phyloP scores from a whole-genome alignment of 2,797 vertebrate species.

The Pelochelys cantorii region DNA sequence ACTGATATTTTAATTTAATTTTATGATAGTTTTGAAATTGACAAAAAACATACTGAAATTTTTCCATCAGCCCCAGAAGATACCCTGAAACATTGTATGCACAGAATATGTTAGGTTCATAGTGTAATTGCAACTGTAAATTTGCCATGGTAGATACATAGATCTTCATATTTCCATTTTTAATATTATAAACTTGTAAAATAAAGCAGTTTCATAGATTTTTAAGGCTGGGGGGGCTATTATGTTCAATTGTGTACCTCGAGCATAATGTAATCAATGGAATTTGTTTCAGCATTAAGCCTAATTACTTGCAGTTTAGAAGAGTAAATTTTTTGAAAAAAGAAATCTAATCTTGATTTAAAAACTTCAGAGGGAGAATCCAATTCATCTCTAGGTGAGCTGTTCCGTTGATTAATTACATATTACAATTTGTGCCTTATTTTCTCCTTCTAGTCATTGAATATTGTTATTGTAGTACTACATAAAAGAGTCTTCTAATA shows the following conservation, averaged over 20 bases:
- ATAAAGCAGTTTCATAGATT: neutral
- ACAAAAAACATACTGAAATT: neutral
- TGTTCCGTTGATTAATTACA: neutral
- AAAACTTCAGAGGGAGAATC: neutral
- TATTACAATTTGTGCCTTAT: neutral
- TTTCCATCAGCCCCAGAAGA: neutral
- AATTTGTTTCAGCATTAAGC: neutral
- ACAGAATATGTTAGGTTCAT: neutral
- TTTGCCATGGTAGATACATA: neutral
- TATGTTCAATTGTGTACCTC: neutral
- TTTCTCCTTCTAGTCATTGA: neutral
- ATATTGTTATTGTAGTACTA: neutral
- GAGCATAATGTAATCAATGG: neutral
- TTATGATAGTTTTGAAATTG: neutral
- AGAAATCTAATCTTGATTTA: neutral
- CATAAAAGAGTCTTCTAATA: neutral
- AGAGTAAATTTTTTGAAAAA: neutral
- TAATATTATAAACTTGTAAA: neutral
- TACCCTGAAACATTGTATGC: neutral
- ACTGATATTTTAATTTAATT: neutral
- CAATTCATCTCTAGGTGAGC: neutral
- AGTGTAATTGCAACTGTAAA: neutral
- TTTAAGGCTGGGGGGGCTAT: neutral
- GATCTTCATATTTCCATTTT: neutral
- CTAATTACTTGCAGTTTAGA: neutral